These are phyloP conservation scores for Bathynomus jamesi DNA, from an alignment of 1,140 invertebrate genomes.

Conservation along the genomic window DNA sequence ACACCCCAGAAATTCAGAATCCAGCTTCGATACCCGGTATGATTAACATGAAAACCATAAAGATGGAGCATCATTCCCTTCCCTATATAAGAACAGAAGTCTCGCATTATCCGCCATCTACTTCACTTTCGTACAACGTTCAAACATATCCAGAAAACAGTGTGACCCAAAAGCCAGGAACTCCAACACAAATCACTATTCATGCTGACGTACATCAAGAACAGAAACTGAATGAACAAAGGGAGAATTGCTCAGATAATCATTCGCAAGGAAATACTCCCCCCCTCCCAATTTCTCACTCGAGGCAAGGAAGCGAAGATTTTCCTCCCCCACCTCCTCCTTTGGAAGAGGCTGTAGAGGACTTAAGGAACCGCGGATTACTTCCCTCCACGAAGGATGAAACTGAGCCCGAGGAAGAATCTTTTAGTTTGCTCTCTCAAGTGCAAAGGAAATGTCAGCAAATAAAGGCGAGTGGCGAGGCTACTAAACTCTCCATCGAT, in stretches of 20 bases:
- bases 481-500: conserved; percentile 17
- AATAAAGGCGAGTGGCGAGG: conserved; percentile 47
- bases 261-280: too few species aligned
- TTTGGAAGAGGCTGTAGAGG: conserved; percentile 51
- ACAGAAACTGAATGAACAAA: neutral
- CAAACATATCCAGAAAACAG: conserved; percentile 19
- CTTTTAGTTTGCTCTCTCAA: conserved; percentile 55
- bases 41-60: neutral
- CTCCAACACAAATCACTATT: conserved; percentile 34
- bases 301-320: conserved; percentile 75
- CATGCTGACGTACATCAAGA: conserved; percentile 39
- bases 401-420: neutral
- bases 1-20: conserved; percentile 25
- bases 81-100: neutral
- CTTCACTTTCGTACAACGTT: conserved; percentile 5
- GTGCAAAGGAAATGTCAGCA: conserved; percentile 66
- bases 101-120: neutral
- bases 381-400: conserved; percentile 9
- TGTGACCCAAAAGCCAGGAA: conserved; percentile 10
- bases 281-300: conserved; percentile 53
- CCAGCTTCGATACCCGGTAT: neutral
- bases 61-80: neutral
- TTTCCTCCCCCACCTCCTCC: conserved; percentile 77
- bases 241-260: neutral
- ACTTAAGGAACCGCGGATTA: conserved; percentile 31